Conservation (phyloP, 2,113 vertebrate species). For the Podarcis muralis region DNA sequence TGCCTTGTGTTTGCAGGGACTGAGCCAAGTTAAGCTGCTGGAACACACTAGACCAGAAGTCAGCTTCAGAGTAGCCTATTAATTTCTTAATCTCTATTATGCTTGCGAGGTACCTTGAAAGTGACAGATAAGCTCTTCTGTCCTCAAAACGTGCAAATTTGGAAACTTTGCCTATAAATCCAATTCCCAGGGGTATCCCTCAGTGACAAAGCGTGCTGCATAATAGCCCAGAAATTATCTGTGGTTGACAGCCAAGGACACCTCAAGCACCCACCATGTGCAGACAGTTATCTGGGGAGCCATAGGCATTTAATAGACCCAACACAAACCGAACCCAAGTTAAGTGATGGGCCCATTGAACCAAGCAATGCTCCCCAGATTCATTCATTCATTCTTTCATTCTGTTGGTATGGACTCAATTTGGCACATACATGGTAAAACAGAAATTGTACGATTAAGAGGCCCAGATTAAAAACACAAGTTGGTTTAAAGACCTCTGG, state of each 20-base stretch:
- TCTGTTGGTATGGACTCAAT: neutral
- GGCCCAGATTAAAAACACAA: neutral
- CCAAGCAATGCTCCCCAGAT: neutral
- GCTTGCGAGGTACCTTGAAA: neutral
- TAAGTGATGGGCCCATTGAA: neutral
- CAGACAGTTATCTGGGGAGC: neutral
- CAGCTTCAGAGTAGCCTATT: slow-evolving; percentile 18
- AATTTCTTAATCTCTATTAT: slow-evolving; percentile 25
- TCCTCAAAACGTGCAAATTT: slow-evolving; percentile 12
- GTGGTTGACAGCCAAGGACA: slow-evolving; percentile 33
- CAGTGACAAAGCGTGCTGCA: neutral
- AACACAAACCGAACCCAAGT: neutral
- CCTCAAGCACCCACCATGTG: neutral
- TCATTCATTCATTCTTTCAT: neutral
- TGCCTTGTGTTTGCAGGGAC: neutral
- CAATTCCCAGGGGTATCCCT: slow-evolving; percentile 1
- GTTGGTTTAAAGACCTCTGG: neutral
- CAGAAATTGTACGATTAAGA: neutral
- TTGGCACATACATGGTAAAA: neutral
- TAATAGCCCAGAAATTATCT: slow-evolving; percentile 22
- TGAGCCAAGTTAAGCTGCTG: neutral
- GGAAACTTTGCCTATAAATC: slow-evolving; percentile 13
- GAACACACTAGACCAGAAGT: slow-evolving; percentile 24
- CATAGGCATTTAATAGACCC: neutral
- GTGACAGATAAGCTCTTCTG: slow-evolving; percentile 6